Percentiles rank a stretch among this genome's conserved stretches.
phyloP scores from a whole-genome alignment of 35 echinoderm and acorn worm genomes.

The Holothuria glaberrima region DNA sequence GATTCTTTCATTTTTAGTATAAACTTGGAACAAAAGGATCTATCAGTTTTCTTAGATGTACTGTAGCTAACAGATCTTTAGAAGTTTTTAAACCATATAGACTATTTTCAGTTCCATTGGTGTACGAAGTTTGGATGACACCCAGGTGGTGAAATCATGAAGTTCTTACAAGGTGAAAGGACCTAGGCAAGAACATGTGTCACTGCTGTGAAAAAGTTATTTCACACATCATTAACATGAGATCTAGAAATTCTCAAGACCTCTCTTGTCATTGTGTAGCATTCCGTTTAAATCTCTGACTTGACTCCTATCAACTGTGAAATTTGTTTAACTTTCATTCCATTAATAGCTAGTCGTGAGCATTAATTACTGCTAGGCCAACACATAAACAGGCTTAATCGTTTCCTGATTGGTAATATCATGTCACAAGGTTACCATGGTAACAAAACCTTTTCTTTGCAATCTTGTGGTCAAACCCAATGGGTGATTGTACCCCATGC shows the following conservation, averaged over 20 bases:
- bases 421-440: slow-evolving; percentile 5
- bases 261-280: background rate
- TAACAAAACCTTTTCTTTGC: background rate
- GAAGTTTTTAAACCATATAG: too few relatives aligned
- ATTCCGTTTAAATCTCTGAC: background rate
- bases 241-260: background rate
- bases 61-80: too few relatives aligned
- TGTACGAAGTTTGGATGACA: too few relatives aligned
- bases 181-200: too few relatives aligned
- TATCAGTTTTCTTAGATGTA: too few relatives aligned
- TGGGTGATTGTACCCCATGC: slow-evolving; percentile 19
- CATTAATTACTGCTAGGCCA: slow-evolving; percentile 36
- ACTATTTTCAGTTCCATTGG: too few relatives aligned
- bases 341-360: slow-evolving; percentile 33
- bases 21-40: too few relatives aligned
- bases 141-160: too few relatives aligned
- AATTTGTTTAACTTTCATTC: slow-evolving; percentile 38
- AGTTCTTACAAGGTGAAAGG: too few relatives aligned
- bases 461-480: too few relatives aligned
- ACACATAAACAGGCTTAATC: slow-evolving; percentile 21
- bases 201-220: background rate
- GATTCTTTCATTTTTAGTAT: too few relatives aligned
- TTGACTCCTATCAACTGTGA: background rate
- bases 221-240: slow-evolving; percentile 8
- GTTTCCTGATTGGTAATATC: slow-evolving; percentile 40